phyloP scores from a whole-genome alignment of 1,140 invertebrate genomes.

The Drosophila fuyamai region DNA sequence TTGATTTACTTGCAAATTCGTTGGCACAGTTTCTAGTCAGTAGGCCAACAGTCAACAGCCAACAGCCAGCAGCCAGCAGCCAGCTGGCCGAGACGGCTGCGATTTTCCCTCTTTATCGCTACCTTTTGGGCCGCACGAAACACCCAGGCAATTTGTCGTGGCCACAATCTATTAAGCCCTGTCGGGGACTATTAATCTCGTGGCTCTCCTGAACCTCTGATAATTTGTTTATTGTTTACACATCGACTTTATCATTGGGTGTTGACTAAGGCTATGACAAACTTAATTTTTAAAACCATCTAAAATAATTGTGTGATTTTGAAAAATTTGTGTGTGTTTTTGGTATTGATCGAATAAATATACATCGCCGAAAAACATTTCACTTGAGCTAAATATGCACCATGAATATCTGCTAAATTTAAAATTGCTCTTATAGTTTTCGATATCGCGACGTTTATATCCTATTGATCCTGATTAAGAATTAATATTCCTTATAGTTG shows the following conservation, averaged over 20 bases:
- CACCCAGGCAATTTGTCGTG: conserved; percentile 49
- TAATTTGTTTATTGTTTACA: conserved; percentile 63
- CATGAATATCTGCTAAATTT: no score
- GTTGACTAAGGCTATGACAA: background rate
- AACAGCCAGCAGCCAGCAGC: background rate
- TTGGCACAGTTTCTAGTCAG: conserved; percentile 46
- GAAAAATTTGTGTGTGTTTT: no score
- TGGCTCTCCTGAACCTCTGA: conserved; percentile 8
- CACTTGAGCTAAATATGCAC: no score
- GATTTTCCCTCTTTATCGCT: conserved; percentile 47
- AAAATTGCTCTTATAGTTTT: no score
- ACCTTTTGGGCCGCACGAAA: conserved; percentile 29
- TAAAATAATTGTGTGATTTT: no score
- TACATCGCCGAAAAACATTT: no score
- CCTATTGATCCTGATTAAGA: no score
- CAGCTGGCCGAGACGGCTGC: conserved; percentile 28
- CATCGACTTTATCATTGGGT: conserved; percentile 26
- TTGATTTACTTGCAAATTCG: conserved; percentile 49
- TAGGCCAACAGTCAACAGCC: conserved; percentile 38
- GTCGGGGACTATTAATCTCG: conserved; percentile 47
- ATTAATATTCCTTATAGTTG: no score
- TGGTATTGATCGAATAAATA: no score
- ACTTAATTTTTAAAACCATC: no score
- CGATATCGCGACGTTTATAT: no score
- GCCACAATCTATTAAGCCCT: conserved; percentile 35